A percentile compares a stretch with the other conserved stretches of the same genome.
These are phyloP conservation scores for Ormyrus labotus DNA, from an alignment of 2,888 invertebrate species.

Conservation along the genomic window DNA sequence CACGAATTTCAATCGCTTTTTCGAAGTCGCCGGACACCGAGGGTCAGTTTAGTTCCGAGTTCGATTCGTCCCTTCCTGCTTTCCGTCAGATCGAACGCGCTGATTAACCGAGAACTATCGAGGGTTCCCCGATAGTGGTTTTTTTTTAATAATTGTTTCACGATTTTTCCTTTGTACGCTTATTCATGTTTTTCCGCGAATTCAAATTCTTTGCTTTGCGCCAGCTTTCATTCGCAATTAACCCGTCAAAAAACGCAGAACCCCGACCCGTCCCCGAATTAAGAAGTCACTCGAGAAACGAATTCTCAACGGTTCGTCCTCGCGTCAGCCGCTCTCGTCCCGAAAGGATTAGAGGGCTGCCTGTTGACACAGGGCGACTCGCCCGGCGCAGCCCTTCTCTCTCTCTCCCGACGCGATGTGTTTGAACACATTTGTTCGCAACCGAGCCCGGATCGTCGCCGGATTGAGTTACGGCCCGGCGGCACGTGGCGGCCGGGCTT, in stretches of 20 bases:
- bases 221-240: no score
- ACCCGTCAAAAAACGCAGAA: no score
- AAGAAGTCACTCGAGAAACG: slow-evolving; percentile 70
- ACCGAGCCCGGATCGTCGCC: slow-evolving; percentile 56
- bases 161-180: no score
- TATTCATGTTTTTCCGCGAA: no score
- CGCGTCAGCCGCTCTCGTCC: slow-evolving; percentile 64
- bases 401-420: slow-evolving; percentile 67
- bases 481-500: slow-evolving; percentile 23
- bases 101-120: no score
- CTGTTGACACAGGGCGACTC: slow-evolving; percentile 68
- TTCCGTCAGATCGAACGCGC: background rate
- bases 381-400: slow-evolving; percentile 56
- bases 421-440: slow-evolving; percentile 75
- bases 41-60: slow-evolving; percentile 1
- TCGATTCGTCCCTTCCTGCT: background rate
- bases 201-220: no score
- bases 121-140: no score
- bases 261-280: slow-evolving; percentile 53
- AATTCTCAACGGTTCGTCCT: slow-evolving; percentile 70
- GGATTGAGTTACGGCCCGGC: slow-evolving; percentile 44
- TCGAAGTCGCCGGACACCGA: background rate
- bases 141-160: no score
- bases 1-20: slow-evolving; percentile 17
- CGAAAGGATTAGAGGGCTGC: slow-evolving; percentile 71